Evolutionary conservation across 2,888 invertebrate species (phyloP), one percentile per base, ranked within the genome.

Genomic region (Phalangium opilio): DNA sequence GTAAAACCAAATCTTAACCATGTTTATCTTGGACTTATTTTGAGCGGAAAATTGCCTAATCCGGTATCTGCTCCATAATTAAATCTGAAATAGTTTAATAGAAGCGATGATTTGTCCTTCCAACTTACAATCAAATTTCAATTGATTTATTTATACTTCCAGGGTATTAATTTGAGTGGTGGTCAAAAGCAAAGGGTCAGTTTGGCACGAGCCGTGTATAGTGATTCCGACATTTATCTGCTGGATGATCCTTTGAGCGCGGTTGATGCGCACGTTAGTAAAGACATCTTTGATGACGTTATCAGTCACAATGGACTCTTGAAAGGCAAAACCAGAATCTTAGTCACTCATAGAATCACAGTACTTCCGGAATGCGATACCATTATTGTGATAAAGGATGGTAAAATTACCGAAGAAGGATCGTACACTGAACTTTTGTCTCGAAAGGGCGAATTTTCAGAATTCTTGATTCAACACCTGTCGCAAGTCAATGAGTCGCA

Each of bases 181-280:
- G n/a, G n/a, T n/a, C n/a, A n/a, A n/a, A n/a, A n/a, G n/a, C n/a
- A n/a, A 83, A 74, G 91, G 56, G 85, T 93, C 32, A 86, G 86
- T 48, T 70, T 93, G 53, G 91, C 93, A 0, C 75, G 93, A 57
- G 89, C 91, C 2, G 87, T 90, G 2, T 93, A 91, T 67, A 78
- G 76, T 59, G 77, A 87, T 65, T 76, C 83, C 0, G 89, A 91
- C 61, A 73, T 90, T 54, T 93, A 90, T 67, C 78, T 91, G 61
- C 70, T 98, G 59, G 98, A 98, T 64, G 96, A 98, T 73, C 95
- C 96, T 2, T 63, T 77, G 41, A 89, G 89, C 63, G 95, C 96
- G 3, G 95, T 96, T 1, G 96, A 96, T 67, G 80, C 89, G 27
- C 95, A 96, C 64, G 95, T 96, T 42, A 93, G 95, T 12, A 91